Evolutionary conservation across 2,888 invertebrate species (phyloP).

Genomic region (Anoncus sp.): DNA sequence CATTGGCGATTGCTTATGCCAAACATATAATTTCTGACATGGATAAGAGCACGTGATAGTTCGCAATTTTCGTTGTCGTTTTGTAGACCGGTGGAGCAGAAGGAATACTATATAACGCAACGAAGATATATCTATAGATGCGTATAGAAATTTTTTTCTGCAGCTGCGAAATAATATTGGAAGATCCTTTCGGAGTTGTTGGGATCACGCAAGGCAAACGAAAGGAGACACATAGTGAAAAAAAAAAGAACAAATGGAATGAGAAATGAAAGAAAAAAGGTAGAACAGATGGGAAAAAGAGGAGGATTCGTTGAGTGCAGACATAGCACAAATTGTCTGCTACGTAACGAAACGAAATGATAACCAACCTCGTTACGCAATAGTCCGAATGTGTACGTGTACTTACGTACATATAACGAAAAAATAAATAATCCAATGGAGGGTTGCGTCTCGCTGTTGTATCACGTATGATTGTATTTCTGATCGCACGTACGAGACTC

Average conservation of each 20-base stretch:
- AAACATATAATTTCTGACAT: slow-evolving; percentile 35
- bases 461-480: not conserved
- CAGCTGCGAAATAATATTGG: slow-evolving; percentile 38
- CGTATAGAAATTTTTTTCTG: not conserved
- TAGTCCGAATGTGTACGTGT: slow-evolving; percentile 12
- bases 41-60: not conserved
- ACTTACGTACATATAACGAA: slow-evolving; percentile 17
- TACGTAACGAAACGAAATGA: slow-evolving; percentile 42
- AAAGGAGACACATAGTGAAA: not conserved
- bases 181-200: slow-evolving; percentile 8
- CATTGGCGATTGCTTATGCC: not conserved
- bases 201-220: not conserved
- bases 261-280: not conserved
- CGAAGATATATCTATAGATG: not conserved
- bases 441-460: slow-evolving; percentile 20
- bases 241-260: not conserved
- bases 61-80: slow-evolving; percentile 27
- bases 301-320: not conserved
- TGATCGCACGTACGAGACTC: slow-evolving; percentile 32
- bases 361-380: slow-evolving; percentile 54
- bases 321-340: no score
- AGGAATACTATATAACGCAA: slow-evolving; percentile 4
- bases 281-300: not conserved
- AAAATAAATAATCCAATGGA: slow-evolving; percentile 54
- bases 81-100: not conserved